Evolutionary conservation across 2,888 invertebrate species (phyloP), one percentile per base, ranked within the genome.

Genomic region (Cyaniris semiargus): DNA sequence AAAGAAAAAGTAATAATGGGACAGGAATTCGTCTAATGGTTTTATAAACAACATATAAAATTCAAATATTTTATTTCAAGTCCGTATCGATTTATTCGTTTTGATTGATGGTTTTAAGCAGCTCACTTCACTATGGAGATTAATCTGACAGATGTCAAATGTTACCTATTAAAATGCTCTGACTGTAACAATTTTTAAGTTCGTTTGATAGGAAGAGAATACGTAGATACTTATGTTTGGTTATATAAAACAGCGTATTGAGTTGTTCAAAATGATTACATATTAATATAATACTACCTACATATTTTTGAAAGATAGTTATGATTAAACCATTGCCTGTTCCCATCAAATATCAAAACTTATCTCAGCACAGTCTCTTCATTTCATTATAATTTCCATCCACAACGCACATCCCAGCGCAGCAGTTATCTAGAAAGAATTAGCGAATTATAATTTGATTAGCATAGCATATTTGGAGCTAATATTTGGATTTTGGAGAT

Each of bases 341-440:
- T 38, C 48, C 74, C 8, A 53, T 48, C 18, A 21, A 74, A 53
- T 74, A 48, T 72, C 38, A 44, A 72, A 72, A 72, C 44, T 23
- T 44, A 44, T 38, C 21, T 44, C 23, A 21, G n/a, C 27, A 48
- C 27, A 48, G 74, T 76, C 76, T 70, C 71, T 60, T 34, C n/a
- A 66, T 77, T 31, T 58, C 60, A 58, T 77, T 79, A 83, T 78
- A 84, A 78, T 78, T 81, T 83, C 83, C 84, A 85, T 58, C 84
- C 83, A 75, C 84, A 83, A 78, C 82, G 81, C 78, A 83, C 79
- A 76, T 85, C 81, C 83, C 84, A 84, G 34, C 81, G 81, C 79
- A 83, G 81, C 83, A 86, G 85, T 86, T 86, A 86, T 82, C 86
- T 86, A 82, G 27, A 80, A 83, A 34, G 31, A 75, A 70, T 83